A percentile compares a stretch with the other conserved stretches of the same genome.
These are phyloP conservation scores for Ceratoteleas bidentatus DNA, from an alignment of 1,140 invertebrate genomes.

Conservation along the genomic window DNA sequence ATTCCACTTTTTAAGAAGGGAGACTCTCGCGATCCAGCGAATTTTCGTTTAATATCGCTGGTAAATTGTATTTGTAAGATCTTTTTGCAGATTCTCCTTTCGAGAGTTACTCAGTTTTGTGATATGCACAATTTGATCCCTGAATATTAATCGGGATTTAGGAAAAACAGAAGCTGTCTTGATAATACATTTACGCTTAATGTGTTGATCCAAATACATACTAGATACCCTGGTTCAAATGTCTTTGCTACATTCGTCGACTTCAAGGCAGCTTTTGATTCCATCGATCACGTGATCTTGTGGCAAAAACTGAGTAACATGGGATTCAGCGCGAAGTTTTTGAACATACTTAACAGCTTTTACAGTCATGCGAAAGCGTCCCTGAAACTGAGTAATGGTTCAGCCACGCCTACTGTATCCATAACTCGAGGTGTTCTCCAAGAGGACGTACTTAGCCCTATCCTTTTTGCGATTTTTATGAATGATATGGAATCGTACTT, in stretches of 20 bases:
- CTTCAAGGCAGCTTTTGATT: constrained; percentile 5
- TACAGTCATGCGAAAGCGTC: not conserved
- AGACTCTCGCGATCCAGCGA: no score
- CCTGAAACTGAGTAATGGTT: constrained; percentile 4
- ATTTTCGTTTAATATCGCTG: constrained; percentile 15
- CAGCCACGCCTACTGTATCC: no score
- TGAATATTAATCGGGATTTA: constrained; percentile 1
- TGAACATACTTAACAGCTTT: constrained; percentile 12
- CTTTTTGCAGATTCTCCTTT: constrained; percentile 2
- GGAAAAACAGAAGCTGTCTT: not conserved
- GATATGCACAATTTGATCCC: not conserved
- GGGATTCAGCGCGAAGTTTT: constrained; percentile 5
- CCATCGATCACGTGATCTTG: constrained; percentile 2
- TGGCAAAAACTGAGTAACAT: not conserved
- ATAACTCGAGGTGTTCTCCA: no score
- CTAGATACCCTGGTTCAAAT: constrained; percentile 44
- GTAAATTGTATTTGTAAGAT: constrained; percentile 22
- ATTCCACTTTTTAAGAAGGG: no score
- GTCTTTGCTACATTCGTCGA: constrained; percentile 3
- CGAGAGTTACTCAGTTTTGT: not conserved
- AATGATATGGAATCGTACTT: not conserved
- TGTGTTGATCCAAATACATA: constrained; percentile 13
- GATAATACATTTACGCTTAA: constrained; percentile 29
- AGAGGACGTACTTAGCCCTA: no score
- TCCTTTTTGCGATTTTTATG: constrained; percentile 7